These are phyloP conservation scores for Rynchops niger DNA, from an alignment of 2,113 vertebrate species.

Conservation along the genomic window DNA sequence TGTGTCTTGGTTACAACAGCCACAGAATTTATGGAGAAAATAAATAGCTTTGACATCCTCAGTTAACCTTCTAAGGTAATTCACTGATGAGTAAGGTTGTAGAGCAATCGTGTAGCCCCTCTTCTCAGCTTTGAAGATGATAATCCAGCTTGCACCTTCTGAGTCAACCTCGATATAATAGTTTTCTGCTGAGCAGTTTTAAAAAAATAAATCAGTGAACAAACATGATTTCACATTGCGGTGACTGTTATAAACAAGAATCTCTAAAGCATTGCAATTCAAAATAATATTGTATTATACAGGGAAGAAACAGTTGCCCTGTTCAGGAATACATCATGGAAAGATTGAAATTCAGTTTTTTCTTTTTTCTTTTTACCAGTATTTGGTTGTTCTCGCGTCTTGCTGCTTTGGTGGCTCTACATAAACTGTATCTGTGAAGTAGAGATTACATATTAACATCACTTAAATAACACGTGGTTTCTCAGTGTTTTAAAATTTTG, in stretches of 20 bases:
- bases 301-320: slow-evolving; percentile 61
- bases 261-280: slow-evolving; percentile 62
- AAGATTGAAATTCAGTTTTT: slow-evolving; percentile 50
- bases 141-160: slow-evolving; percentile 14
- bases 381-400: slow-evolving; percentile 80
- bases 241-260: slow-evolving; percentile 72
- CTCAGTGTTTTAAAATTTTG: neutral
- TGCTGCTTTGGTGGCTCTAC: slow-evolving; percentile 82
- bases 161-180: slow-evolving; percentile 17
- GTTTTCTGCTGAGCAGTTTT: slow-evolving; percentile 10
- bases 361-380: slow-evolving; percentile 62
- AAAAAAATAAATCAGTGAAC: neutral
- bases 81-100: neutral
- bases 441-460: slow-evolving; percentile 17
- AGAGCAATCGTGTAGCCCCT: neutral
- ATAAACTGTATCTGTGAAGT: slow-evolving; percentile 91
- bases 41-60: slow-evolving; percentile 36
- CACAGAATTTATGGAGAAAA: slow-evolving; percentile 31
- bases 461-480: neutral
- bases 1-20: slow-evolving; percentile 64
- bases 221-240: slow-evolving; percentile 58
- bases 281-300: slow-evolving; percentile 55
- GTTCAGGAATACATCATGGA: slow-evolving; percentile 39
- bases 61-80: neutral
- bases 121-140: slow-evolving; percentile 14